Percentiles rank a stretch among this genome's conserved stretches.
These are phyloP conservation scores for Cacatua alba DNA, from an alignment of 2,113 vertebrate species.

Conservation along the genomic window DNA sequence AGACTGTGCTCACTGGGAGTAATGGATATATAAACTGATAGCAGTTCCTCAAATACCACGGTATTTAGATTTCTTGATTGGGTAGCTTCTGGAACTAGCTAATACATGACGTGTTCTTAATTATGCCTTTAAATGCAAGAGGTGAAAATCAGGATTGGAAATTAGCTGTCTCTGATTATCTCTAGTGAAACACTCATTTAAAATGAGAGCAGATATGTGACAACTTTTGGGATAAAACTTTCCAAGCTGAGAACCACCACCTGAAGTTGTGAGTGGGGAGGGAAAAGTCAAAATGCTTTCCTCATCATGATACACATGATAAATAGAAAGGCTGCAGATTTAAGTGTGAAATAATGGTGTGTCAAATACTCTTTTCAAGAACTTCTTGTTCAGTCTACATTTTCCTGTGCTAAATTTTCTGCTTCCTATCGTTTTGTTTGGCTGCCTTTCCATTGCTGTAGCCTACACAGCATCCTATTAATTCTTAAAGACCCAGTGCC, in stretches of 20 bases:
- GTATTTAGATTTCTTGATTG: background rate
- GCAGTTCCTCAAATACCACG: background rate
- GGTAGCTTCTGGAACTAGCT: background rate
- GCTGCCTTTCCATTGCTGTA: background rate
- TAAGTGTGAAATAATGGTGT: background rate
- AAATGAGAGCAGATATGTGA: background rate
- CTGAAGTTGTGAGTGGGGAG: background rate
- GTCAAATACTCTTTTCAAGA: background rate
- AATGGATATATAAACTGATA: background rate
- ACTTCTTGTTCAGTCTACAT: background rate
- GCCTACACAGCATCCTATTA: accelerated
- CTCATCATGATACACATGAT: no score
- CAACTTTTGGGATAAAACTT: background rate
- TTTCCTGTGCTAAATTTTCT: background rate
- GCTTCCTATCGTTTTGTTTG: background rate
- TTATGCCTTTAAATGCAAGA: background rate
- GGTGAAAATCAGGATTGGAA: background rate
- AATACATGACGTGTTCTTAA: background rate
- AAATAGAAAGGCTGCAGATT: background rate
- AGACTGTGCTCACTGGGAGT: background rate
- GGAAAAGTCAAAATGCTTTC: background rate
- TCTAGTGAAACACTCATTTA: background rate
- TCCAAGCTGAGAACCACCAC: background rate
- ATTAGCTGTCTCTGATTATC: background rate
- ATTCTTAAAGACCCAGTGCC: background rate